Base-by-base conservation (phyloP, 2,888 invertebrate genomes). In the Drosophila limbata region DNA sequence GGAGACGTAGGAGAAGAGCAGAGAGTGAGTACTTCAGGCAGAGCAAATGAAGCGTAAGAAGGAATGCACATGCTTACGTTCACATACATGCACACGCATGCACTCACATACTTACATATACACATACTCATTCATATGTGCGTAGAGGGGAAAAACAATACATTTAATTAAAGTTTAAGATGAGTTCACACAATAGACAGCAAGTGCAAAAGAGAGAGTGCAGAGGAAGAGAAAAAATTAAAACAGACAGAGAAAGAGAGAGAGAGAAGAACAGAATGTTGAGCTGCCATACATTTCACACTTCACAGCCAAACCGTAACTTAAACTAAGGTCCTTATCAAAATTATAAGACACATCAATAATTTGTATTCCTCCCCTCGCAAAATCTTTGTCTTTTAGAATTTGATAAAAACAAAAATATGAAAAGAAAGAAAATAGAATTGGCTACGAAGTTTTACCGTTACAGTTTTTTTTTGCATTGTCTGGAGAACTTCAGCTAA, bases 111-210 rank as follows among this genome's bases (percentile, higher is more conserved):
- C 19, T 19, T 31, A 42, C 13, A 42, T 47, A 9, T 40, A 28
- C 50, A 33, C 45, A 33, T 39, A 40, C 51, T 33, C 47, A 62
- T 31, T 37, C 45, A 31, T 50, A 53, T 55, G 31, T 33, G 35
- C 31, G 53, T 35, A 17, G 17, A 51, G 64, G 60, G 47, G 73
- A 84, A 83, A 84, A 88, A 88, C 88, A 84, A 88, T 88, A 88
- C 84, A 84, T 84, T 84, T 84, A 84, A 84, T 84, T 88, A 84
- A 88, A 84, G 76, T 84, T 84, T 84, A 84, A 79, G 84, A 86
- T 88, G 79, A 84, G 84, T 84, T 84, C 76, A 78, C 73, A 70
- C 77, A 77, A 79, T 67, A 81, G 9, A 73, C 45, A 47, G n/a
- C 40, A 45, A 37, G 17, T 40, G 17, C 39, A 59, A 19, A 19